Base-by-base conservation (phyloP, 2,113 vertebrate species). In the Taxidea taxus region DNA sequence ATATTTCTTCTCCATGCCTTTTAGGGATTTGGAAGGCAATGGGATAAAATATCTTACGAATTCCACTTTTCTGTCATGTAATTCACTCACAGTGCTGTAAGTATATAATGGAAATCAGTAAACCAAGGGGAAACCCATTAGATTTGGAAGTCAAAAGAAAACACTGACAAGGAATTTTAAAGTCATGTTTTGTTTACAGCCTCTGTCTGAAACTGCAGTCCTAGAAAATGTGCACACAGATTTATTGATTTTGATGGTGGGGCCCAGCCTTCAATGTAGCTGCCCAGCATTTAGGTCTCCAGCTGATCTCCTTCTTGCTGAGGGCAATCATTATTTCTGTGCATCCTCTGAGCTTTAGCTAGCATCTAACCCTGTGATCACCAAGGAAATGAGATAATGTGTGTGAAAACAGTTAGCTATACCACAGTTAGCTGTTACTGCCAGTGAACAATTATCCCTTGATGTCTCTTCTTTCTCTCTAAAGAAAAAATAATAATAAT, bases 21-120 rank as follows among this genome's bases (percentile, higher is more conserved):
- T 49, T 91, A 99, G 99, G 80, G 99, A 99, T 98, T 98, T 99
- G 89, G 99, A 99, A 96, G 98, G 99, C 96, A 99, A 99, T 90
- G 92, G 95, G 34, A 98, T 99, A 87, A 98, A 99, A 82, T 96
- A 94, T 44, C 97, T 99, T 88, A 98, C 97, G 89, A 98, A 98
- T 95, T 98, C 99, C 14, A 98, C 98, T 85, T 98, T 99, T 74
- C 98, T 98, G 95, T 98, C 98, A 0, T 99, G 99, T 8, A 84
- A 98, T 90, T 98, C 97, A 0, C 99, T 99, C 56, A 98, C 98
- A 72, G 99, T 99, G 77, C 97, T 99, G 98, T 99, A 98, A 99
- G 99, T 99, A 98, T 37, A 54, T 96, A 87, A 58, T 0, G 8
- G 29, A 42, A 74, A 9, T 42, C 56, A 70, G 29, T 82, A 74